A percentile compares a stretch with the other conserved stretches of the same genome.
Evolutionary conservation across 2,113 vertebrate species (phyloP).

Genomic region (Aldabrachelys gigantea): DNA sequence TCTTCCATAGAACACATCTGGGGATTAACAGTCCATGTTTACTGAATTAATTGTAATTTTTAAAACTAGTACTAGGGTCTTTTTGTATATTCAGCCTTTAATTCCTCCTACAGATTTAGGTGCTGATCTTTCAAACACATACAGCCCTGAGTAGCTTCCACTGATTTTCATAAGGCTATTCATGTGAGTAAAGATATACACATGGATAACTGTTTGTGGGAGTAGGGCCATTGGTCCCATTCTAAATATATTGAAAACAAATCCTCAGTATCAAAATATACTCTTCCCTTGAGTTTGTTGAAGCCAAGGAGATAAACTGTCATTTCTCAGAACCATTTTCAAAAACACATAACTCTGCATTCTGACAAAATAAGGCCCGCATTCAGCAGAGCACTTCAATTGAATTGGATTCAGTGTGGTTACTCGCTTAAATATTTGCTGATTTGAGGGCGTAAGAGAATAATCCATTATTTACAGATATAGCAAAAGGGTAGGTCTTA

Average conservation of each 20-base stretch:
- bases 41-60: not conserved
- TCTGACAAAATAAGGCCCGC: not conserved
- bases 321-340: not conserved
- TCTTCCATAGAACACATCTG: not conserved
- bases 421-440: not conserved
- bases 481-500: not conserved
- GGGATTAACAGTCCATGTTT: not conserved
- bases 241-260: not conserved
- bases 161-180: not conserved
- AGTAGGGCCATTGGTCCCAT: not conserved
- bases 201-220: not conserved
- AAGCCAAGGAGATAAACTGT: not conserved
- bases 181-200: not conserved
- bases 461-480: conserved; percentile 28
- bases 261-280: not conserved
- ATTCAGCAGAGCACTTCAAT: not conserved
- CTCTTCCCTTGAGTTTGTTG: not conserved
- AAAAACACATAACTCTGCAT: not conserved
- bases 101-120: not conserved
- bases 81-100: not conserved
- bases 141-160: not conserved
- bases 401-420: not conserved
- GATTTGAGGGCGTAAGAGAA: not conserved
- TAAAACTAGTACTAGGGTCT: not conserved
- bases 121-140: not conserved